These are phyloP conservation scores for Pilophorus perplexus DNA, from an alignment of 2,888 invertebrate genomes.

Conservation along the genomic window DNA sequence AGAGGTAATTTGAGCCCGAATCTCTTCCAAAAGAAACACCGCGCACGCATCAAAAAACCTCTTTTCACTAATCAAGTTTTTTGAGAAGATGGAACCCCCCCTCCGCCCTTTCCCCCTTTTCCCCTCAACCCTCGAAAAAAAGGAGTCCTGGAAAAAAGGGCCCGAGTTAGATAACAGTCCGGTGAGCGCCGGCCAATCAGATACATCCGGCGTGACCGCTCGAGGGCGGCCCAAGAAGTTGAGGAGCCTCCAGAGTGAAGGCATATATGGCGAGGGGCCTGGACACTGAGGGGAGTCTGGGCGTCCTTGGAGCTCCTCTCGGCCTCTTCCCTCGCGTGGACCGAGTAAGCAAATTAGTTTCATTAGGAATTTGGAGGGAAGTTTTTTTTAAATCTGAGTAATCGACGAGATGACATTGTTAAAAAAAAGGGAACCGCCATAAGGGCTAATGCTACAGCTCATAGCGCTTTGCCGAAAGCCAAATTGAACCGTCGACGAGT, in stretches of 20 bases:
- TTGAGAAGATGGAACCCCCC: no score
- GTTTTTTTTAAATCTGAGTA: background rate
- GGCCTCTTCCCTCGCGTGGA: background rate
- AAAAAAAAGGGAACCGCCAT: background rate
- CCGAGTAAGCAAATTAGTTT: background rate
- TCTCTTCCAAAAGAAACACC: no score
- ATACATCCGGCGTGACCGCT: conserved; percentile 35
- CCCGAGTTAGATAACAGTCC: conserved; percentile 23
- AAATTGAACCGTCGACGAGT: no score
- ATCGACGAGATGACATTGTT: background rate
- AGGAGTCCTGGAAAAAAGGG: background rate
- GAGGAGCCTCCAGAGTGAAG: background rate
- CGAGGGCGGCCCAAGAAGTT: no score
- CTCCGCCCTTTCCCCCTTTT: no score
- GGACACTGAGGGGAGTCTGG: conserved; percentile 8
- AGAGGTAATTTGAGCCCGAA: no score
- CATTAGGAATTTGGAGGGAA: background rate
- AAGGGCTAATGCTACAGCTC: background rate
- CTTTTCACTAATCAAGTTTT: no score
- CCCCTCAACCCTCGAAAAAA: no score
- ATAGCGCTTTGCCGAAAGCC: no score
- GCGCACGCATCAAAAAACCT: no score
- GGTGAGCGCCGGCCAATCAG: conserved; percentile 17
- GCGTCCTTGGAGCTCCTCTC: background rate
- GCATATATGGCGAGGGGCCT: conserved; percentile 13